Percentiles rank a stretch among this genome's conserved stretches.
Evolutionary conservation across 1,140 invertebrate species (phyloP).

Genomic region (Dendrolimus punctatus): DNA sequence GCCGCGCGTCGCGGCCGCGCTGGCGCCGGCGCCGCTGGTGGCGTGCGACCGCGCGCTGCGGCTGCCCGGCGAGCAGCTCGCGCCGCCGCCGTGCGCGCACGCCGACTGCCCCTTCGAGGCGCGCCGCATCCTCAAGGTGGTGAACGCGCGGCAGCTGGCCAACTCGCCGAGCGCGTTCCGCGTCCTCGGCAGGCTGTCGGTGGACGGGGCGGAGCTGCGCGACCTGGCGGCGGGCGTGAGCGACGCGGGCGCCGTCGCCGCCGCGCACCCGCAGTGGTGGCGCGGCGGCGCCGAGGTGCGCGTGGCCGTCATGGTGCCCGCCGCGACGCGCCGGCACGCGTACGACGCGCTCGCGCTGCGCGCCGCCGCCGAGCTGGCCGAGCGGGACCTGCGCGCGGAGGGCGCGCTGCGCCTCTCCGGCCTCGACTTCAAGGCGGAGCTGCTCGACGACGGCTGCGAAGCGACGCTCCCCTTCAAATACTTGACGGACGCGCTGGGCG

Average conservation of each 20-base stretch:
- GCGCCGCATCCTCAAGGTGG: slow-evolving; percentile 9
- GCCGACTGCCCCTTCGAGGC: slow-evolving; percentile 11
- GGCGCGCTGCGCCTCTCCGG: slow-evolving; percentile 5
- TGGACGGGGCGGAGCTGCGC: slow-evolving; percentile 4
- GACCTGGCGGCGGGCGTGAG: slow-evolving; percentile 12
- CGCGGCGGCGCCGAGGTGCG: slow-evolving; percentile 27
- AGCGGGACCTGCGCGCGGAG: slow-evolving; percentile 14
- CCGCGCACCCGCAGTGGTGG: slow-evolving; percentile 11
- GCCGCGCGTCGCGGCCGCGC: slow-evolving; percentile 3
- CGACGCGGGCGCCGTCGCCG: slow-evolving; percentile 7
- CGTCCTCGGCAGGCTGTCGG: slow-evolving; percentile 5
- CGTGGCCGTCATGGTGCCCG: slow-evolving; percentile 16
- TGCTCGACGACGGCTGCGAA: slow-evolving; percentile 38
- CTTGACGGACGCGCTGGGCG: slow-evolving; percentile 33
- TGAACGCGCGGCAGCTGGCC: slow-evolving; percentile 10
- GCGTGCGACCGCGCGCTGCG: slow-evolving; percentile 12
- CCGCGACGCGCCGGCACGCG: slow-evolving; percentile 17
- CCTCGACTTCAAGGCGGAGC: slow-evolving; percentile 30
- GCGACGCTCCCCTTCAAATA: slow-evolving; percentile 36
- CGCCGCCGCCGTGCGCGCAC: slow-evolving; percentile 11
- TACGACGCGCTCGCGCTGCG: slow-evolving; percentile 21
- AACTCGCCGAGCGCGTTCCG: slow-evolving; percentile 9
- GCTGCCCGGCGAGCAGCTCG: slow-evolving; percentile 12
- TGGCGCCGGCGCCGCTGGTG: slow-evolving; percentile 12
- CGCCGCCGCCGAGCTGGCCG: slow-evolving; percentile 25